Conservation (phyloP, 2,797 vertebrate genomes). For the Scolopax bukidnonensis region DNA sequence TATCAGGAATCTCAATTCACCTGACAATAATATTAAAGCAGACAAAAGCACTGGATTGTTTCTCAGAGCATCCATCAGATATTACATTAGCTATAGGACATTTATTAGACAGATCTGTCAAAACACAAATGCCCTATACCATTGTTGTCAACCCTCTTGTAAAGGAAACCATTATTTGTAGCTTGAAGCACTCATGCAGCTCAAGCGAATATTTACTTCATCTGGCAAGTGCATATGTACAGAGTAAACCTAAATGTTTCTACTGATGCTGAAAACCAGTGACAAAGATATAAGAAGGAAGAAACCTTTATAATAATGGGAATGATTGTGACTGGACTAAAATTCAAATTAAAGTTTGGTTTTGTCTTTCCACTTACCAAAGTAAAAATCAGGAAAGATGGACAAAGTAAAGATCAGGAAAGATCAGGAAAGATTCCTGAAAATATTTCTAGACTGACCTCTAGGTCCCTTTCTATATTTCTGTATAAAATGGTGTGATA, state of each 20-base stretch:
- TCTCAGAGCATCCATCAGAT: conserved; percentile 39
- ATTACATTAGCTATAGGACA: conserved; percentile 10
- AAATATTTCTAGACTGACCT: neutral
- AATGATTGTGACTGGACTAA: neutral
- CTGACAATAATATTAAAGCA: neutral
- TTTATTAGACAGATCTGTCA: conserved; percentile 30
- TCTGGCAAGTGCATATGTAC: neutral
- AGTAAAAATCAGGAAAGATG: neutral
- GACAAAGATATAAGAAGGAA: neutral
- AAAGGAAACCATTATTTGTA: conserved; percentile 3
- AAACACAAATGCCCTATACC: conserved; percentile 30
- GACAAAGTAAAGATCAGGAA: neutral
- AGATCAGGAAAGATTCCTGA: neutral
- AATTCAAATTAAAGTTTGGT: neutral
- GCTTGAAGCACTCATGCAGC: neutral
- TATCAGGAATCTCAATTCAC: neutral
- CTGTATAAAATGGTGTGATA: neutral
- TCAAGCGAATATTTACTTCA: conserved; percentile 11
- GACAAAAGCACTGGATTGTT: conserved; percentile 18
- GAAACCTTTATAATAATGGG: neutral
- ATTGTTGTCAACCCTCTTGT: neutral
- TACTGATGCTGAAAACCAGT: neutral
- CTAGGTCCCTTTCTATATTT: neutral
- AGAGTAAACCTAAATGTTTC: neutral
- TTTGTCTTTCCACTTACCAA: neutral